Percentiles rank a stretch among this genome's conserved stretches.
phyloP scores from a whole-genome alignment of 2,888 invertebrate genomes.

The Serrognathus titanus region DNA sequence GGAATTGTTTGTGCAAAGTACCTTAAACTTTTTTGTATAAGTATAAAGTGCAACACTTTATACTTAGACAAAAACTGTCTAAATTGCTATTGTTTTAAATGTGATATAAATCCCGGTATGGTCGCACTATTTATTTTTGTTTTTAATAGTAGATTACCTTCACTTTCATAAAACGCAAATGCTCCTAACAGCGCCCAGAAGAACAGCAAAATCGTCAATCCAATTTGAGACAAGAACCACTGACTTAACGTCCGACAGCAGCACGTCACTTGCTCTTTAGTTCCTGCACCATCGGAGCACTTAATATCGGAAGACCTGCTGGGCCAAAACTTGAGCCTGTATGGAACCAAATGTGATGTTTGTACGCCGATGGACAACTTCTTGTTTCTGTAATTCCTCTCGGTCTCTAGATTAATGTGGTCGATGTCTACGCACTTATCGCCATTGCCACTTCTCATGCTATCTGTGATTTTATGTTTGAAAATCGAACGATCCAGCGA shows the following conservation, averaged over 20 bases:
- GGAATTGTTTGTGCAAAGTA: too few species aligned
- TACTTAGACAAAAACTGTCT: too few species aligned
- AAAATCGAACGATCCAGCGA: conserved; percentile 13
- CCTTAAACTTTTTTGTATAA: too few species aligned
- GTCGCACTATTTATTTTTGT: neutral
- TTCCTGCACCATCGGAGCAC: conserved; percentile 42
- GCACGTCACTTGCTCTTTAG: conserved; percentile 37
- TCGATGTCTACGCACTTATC: conserved; percentile 41
- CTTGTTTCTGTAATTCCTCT: conserved; percentile 33
- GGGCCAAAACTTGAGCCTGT: conserved; percentile 59
- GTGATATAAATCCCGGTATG: too few species aligned
- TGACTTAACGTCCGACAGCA: conserved; percentile 52
- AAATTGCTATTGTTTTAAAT: too few species aligned
- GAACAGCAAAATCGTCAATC: conserved; percentile 57
- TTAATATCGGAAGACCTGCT: conserved; percentile 34
- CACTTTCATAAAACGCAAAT: conserved; percentile 61
- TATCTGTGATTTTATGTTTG: conserved; percentile 1
- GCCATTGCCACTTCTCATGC: conserved; percentile 29
- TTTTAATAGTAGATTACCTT: conserved; percentile 50
- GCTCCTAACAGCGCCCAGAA: conserved; percentile 64
- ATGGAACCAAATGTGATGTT: conserved; percentile 50
- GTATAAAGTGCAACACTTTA: too few species aligned
- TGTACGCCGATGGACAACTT: conserved; percentile 46
- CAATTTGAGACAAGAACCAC: conserved; percentile 57
- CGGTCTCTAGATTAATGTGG: conserved; percentile 40